A percentile compares a stretch with the other conserved stretches of the same genome.
These are phyloP conservation scores for Procavia capensis DNA, from an alignment of 2,113 vertebrate genomes.

Conservation along the genomic window DNA sequence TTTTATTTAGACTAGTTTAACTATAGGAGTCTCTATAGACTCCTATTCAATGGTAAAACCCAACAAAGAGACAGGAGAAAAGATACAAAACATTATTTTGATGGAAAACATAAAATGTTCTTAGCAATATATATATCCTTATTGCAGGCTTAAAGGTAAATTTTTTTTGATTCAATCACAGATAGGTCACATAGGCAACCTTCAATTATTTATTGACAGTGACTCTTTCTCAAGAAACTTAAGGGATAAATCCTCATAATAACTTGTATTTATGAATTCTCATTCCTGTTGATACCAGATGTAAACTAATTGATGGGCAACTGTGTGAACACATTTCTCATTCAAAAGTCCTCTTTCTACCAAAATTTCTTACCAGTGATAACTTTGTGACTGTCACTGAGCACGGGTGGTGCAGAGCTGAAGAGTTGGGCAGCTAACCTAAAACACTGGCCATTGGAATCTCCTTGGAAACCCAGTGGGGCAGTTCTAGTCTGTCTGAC, in stretches of 20 bases:
- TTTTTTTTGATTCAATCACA: too few relatives aligned
- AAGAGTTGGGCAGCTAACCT: too few relatives aligned
- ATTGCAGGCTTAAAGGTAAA: too few relatives aligned
- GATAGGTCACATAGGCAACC: too few relatives aligned
- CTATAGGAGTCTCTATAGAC: background rate
- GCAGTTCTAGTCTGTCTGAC: too few relatives aligned
- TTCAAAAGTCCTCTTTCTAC: conserved; percentile 1
- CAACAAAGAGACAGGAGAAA: background rate
- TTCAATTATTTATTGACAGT: background rate
- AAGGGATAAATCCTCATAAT: background rate
- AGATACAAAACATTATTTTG: background rate
- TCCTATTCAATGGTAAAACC: background rate
- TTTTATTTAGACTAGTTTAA: background rate
- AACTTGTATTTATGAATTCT: background rate
- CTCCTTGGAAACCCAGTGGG: too few relatives aligned
- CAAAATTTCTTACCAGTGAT: background rate
- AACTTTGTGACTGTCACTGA: background rate
- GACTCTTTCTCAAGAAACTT: background rate
- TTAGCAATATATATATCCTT: background rate
- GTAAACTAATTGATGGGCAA: background rate
- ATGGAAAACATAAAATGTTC: background rate
- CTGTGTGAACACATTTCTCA: background rate
- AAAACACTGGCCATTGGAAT: too few relatives aligned
- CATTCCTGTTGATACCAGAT: background rate
- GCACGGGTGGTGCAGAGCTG: too few relatives aligned